Evolutionary conservation across 2,797 vertebrate genomes (phyloP), one percentile per base, ranked within the genome.

Genomic region (Ctenopoma kingsleyae): DNA sequence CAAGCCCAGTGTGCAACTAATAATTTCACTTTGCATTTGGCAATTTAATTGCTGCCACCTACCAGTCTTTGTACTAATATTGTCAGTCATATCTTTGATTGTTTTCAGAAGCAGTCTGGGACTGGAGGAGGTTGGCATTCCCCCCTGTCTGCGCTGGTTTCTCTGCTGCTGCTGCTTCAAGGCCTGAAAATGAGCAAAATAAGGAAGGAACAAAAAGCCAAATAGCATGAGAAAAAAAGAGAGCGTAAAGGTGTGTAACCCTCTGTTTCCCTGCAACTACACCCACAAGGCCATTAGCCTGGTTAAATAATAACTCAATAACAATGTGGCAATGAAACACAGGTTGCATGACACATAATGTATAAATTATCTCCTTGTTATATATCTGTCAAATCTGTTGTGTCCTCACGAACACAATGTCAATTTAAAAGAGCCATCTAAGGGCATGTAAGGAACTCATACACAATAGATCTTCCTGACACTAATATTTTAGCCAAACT

Each of bases 101-200:
- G 95, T 93, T 87, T 98, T 98, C 50, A 98, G 93, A 19, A 97
- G 93, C 43, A 97, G 92, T 47, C 97, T 94, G 48, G 97, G 96
- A 73, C 73, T 94, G 38, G 97, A 92, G 16, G 95, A 74, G 43
- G 96, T 78, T 0, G 97, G 90, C 91, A 96, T 93, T 19, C 92
- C 95, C 41, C 94, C 92, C 56, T 97, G 95, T 84, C 97, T 95
- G 36, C 96, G 96, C 87, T 95, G 94, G 87, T 94, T 95, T 70
- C 94, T 95, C 90, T 98, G 96, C 68, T 97, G 96, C 84, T 98
- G 97, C 89, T 99, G 98, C 85, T 98, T 99, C 84, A 99, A 85
- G 73, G 98, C 98, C 98, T 99, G 80, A 15, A 81, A 70, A 77
- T 2, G 2, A 63, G 58, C 19, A 62, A 70, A 85, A 70, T 16